Conservation (phyloP, 2,797 vertebrate genomes). For the Pantherophis vulpinus region DNA sequence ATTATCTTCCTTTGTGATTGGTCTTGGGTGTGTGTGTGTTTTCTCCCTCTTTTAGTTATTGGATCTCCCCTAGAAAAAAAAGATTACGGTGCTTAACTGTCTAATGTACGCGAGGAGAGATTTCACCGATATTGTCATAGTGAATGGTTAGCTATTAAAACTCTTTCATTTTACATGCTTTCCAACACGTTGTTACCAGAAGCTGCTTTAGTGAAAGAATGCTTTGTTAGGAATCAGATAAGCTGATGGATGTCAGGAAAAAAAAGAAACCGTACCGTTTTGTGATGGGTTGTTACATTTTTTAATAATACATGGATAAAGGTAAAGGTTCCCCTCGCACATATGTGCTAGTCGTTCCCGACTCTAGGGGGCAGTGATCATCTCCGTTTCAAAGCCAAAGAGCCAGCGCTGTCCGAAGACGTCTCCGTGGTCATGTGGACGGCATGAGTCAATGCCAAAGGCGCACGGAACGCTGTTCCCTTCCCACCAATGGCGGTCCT, state of each 20-base stretch:
- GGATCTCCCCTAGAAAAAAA: constrained; percentile 50
- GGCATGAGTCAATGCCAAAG: too few species aligned
- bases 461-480: too few species aligned
- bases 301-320: constrained; percentile 8
- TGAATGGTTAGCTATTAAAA: constrained; percentile 63
- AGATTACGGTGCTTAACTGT: constrained; percentile 65
- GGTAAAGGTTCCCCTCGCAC: too few species aligned
- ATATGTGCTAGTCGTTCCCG: too few species aligned
- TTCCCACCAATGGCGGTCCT: too few species aligned
- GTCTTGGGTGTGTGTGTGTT: constrained; percentile 37
- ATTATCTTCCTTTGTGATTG: constrained; percentile 40
- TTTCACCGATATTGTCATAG: constrained; percentile 53
- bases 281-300: constrained; percentile 41
- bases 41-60: constrained; percentile 46
- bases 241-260: constrained; percentile 58
- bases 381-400: too few species aligned
- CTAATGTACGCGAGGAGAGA: constrained; percentile 60
- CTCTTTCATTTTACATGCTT: constrained; percentile 46
- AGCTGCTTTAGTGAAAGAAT: constrained; percentile 49
- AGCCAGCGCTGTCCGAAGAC: too few species aligned
- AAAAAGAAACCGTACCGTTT: constrained; percentile 26
- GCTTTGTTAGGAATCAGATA: constrained; percentile 53
- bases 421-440: too few species aligned
- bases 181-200: constrained; percentile 49
- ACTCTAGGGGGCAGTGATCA: too few species aligned